These are phyloP conservation scores for Thymelicus lineola DNA, from an alignment of 2,888 invertebrate genomes.

Conservation along the genomic window DNA sequence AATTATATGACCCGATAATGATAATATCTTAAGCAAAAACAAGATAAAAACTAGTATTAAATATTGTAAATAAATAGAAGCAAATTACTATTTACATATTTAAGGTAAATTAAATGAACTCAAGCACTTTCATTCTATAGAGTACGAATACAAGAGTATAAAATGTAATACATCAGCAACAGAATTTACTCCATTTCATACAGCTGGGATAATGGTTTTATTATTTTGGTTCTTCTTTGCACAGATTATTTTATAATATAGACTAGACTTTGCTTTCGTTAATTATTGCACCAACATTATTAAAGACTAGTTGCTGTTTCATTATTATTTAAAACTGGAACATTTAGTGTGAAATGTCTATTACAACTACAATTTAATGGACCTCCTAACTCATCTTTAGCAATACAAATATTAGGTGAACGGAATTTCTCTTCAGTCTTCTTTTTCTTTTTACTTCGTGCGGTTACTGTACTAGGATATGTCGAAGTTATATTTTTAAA, in stretches of 20 bases:
- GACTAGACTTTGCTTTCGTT: constrained; percentile 61
- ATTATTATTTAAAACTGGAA: constrained; percentile 68
- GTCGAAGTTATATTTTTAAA: constrained; percentile 54
- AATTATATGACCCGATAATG: not conserved
- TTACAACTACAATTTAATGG: constrained; percentile 73
- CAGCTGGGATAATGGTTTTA: constrained; percentile 25
- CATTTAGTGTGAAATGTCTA: constrained; percentile 76
- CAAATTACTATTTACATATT: not conserved
- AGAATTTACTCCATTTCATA: no score
- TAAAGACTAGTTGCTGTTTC: constrained; percentile 74
- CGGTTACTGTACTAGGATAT: constrained; percentile 60
- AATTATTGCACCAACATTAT: constrained; percentile 9
- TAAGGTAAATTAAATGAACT: not conserved
- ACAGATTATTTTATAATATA: constrained; percentile 55
- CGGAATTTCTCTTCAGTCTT: constrained; percentile 65
- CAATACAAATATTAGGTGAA: constrained; percentile 77
- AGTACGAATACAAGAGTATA: no score
- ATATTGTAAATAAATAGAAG: not conserved
- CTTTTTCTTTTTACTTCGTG: constrained; percentile 61
- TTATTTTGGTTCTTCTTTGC: not conserved
- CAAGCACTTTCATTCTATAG: not conserved
- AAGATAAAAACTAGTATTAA: not conserved
- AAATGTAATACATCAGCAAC: no score
- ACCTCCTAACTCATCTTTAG: constrained; percentile 69
- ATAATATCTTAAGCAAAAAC: not conserved